Base-by-base conservation (phyloP, 2,888 invertebrate species). In the Phyto melanocephala region DNA sequence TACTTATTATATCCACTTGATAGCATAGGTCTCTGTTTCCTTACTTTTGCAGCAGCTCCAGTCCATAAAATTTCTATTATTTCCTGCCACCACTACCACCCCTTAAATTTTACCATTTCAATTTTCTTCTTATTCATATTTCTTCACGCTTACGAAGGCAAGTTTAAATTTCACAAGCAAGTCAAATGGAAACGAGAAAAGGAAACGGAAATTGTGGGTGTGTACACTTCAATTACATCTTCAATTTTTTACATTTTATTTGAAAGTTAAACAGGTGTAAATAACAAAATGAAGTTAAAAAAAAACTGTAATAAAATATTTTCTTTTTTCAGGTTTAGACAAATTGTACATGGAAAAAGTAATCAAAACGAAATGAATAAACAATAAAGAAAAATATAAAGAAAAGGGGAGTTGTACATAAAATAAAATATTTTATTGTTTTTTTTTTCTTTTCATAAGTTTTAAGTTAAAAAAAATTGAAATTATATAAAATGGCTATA, bases 181-280 rank as follows among this genome's bases (percentile, higher is more conserved):
- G 33, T 54, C 54, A 63, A 63, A 45, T 71, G 50, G 28, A 68
- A 60, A 28, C n/a, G 22, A 15, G 37, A 60, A 67, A 15, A 42
- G 60, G 52, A 74, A 80, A 68, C 54, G 74, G 67, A 80, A 74
- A 74, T 74, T 79, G 40, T 52, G 67, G 67, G 47, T 54, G 17
- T 52, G 60, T 20, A 17, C 67, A 60, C 50, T 56, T 72, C 35
- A 62, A 62, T 60, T 20, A 60, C 17, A 40, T 28, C 20, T 40
- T 7, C 3, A 28, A 28, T 28, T 6, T 6, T 28, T 28, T 28
- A 5, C 28, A 5, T 6, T 28, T 28, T 28, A 6, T 28, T 28
- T 28, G 4, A 28, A 28, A 28, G 28, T 17, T 52, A 33, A 11
- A 11, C 63, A 65, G 54, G 63, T 63, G 35, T 45, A 56, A 63